Base-by-base conservation (phyloP, 2,888 invertebrate genomes). In the Leptopilina syphax region DNA sequence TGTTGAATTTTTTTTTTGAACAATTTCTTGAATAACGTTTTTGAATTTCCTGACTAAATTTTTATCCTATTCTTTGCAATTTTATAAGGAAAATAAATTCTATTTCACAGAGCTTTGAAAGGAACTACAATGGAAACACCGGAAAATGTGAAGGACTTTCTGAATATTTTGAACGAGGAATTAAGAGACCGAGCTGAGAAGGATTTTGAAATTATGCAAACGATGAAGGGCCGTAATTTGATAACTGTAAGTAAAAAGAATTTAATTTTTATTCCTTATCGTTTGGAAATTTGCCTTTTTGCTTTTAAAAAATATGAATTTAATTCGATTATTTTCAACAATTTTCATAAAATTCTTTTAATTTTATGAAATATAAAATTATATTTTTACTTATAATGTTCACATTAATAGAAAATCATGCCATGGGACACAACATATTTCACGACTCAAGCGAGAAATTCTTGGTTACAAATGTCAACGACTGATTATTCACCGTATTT, bases 341-440 rank as follows among this genome's bases (percentile, higher is more conserved):
- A 34, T 34, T 34, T 34, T 5, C 79, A 1, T 50, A 3, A 50
- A 3, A 12, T 2, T 50, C 9, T 3, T 50, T 50, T 50, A 10
- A 10, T 50, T 50, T 50, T 50, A 9, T 1, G 10, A 50, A 50
- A 50, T 50, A 3, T 12, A 50, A 80, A 79, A 57, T 34, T 41
- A 24, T 60, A 44, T 77, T 66, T 41, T 79, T 79, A 4, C 34
- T 34, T 34, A 3, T 34, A 34, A 34, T 34, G 34, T 54, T 66
- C 7, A 76, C 63, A 77, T 70, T 67, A 79, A 68, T 76, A 90
- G 89, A 79, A 83, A 13, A 44, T 92, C 13, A 91, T 92, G 91
- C 92, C 93, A 4, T 99, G 98, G 98, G 98, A 99, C 91, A 96
- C 97, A 0, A 96, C 97, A 0, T 98, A 97, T 91, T 97, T 95